Base-by-base conservation (phyloP, 2,888 invertebrate genomes). In the Hemistola chrysoprasaria region DNA sequence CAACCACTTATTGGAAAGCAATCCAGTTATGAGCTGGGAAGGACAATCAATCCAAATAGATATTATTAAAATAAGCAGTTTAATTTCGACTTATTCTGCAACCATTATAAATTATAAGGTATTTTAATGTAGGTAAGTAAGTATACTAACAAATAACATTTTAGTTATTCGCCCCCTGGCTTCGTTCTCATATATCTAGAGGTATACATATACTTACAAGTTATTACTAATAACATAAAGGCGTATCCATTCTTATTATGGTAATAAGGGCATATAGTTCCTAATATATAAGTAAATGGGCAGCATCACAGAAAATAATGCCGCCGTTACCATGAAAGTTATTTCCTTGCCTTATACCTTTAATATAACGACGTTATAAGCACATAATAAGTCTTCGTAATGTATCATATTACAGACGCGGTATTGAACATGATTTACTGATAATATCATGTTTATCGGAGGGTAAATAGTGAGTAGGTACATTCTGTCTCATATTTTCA, bases 311-410 rank as follows among this genome's bases (percentile, higher is more conserved):
- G 16, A 20, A 24, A 41, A 32, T 31, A 30, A 36, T 31, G 22
- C 21, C 8, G 22, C 20, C 3, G 20, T 27, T 26, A 34, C 33
- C 21, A 36, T 41, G 35, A 27, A 28, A 42, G 9, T 23, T 32
- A 28, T 32, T 37, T 42, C 28, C 23, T 32, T 10, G 9, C 32
- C 36, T 28, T 42, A 42, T 36, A 42, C 36, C 36, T 42, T 32
- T 26, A 23, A 22, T 41, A 35, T 40, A 36, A 31, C 35, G 41
- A 36, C 31, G 22, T 31, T 36, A 31, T 31, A 40, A 40, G 40
- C 40, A 36, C 27, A 22, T 30, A 35, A 40, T 40, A 40, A 40
- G 34, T 29, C 26, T 16, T 29, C 24, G 11, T 30, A 3, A 23
- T 23, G 31, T 31, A 24, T 27, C 24, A 40, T 11, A 30, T 31